Evolutionary conservation across 2,797 vertebrate genomes (phyloP).

Genomic region (Helicolenus hilgendorfi): DNA sequence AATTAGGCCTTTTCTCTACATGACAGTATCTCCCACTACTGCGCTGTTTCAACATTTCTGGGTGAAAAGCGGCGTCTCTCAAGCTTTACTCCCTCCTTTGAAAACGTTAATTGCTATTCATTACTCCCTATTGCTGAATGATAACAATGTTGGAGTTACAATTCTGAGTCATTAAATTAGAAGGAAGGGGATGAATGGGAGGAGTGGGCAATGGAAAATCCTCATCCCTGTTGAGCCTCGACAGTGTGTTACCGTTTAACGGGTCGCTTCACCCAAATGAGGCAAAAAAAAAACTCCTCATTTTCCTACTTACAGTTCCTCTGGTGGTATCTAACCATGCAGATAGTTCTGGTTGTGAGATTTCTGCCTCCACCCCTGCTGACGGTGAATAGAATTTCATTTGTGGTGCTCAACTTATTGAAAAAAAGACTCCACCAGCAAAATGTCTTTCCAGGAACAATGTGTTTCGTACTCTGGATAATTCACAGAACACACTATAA

Average conservation of each 20-base stretch:
- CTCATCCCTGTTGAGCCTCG: constrained; percentile 40
- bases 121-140: constrained; percentile 82
- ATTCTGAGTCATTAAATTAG: constrained; percentile 86
- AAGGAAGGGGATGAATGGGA: constrained; percentile 69
- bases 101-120: constrained; percentile 84
- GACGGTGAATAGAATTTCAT: neutral
- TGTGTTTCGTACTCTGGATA: neutral
- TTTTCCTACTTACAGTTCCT: neutral
- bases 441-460: neutral
- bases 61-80: constrained; percentile 80
- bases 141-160: constrained; percentile 86
- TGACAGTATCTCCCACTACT: constrained; percentile 73
- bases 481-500: neutral
- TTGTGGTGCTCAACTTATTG: neutral
- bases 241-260: constrained; percentile 36
- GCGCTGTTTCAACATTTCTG: constrained; percentile 73
- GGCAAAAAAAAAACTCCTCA: neutral
- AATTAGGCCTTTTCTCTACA: constrained; percentile 70
- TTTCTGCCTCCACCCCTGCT: neutral
- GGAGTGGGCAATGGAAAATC: constrained; percentile 50
- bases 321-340: neutral
- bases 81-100: constrained; percentile 79
- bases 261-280: constrained; percentile 33
- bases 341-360: neutral
- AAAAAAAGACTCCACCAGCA: neutral